Evolutionary conservation across 2,113 vertebrate species (phyloP).

Genomic region (Bufo gargarizans): DNA sequence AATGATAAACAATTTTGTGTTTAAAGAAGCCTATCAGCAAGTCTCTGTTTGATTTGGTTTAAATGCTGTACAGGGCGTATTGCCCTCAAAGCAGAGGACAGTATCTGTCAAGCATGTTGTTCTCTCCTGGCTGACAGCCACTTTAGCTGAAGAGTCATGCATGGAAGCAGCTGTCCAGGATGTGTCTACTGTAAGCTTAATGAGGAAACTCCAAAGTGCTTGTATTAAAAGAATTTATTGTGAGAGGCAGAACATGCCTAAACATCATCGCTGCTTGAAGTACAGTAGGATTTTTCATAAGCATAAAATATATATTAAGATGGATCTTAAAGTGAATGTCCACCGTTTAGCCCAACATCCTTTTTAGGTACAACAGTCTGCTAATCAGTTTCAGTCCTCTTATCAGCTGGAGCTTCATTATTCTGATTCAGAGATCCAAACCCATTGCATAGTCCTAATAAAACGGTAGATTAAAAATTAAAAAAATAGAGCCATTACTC

Average conservation of each 20-base stretch:
- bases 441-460: not conserved
- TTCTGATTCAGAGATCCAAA: not conserved
- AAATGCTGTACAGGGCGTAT: not conserved
- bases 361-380: not conserved
- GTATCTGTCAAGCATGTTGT: slow-evolving; percentile 1
- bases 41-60: not conserved
- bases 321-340: not conserved
- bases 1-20: not conserved
- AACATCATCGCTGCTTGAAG: not conserved
- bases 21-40: not conserved
- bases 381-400: not conserved
- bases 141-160: not conserved
- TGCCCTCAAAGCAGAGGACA: not conserved
- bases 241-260: not conserved
- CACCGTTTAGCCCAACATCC: not conserved
- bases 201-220: slow-evolving; percentile 8
- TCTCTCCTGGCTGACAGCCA: not conserved
- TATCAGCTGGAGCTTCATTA: not conserved
- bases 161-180: slow-evolving; percentile 15
- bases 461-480: too few relatives aligned
- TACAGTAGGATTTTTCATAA: not conserved
- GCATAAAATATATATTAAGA: not conserved
- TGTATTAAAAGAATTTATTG: not conserved
- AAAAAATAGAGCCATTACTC: too few relatives aligned
- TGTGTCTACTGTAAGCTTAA: not conserved